phyloP scores from a whole-genome alignment of 2,888 invertebrate species.

The Acrobasis repandana region DNA sequence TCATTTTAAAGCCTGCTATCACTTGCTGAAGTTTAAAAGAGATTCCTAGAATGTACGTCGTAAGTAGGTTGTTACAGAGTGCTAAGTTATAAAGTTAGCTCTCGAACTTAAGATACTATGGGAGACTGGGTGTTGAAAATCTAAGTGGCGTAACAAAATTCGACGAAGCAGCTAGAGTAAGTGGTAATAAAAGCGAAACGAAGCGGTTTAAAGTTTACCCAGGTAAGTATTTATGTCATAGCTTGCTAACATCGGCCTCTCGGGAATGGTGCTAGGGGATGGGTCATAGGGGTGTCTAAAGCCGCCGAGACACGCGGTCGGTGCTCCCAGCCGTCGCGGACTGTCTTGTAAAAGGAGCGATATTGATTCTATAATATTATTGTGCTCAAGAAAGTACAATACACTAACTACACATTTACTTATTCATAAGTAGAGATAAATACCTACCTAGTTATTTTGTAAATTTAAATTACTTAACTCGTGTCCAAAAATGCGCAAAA shows the following conservation, averaged over 20 bases:
- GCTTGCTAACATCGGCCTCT: conserved; percentile 65
- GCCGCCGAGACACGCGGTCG: conserved; percentile 53
- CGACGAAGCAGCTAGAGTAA: conserved; percentile 42
- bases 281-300: conserved; percentile 59
- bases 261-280: conserved; percentile 44
- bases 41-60: conserved; percentile 14
- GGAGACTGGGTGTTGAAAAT: conserved; percentile 42
- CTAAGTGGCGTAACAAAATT: conserved; percentile 44
- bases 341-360: conserved; percentile 52
- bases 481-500: too few species aligned
- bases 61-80: conserved; percentile 23
- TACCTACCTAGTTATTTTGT: too few species aligned
- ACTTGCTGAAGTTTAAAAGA: conserved; percentile 8
- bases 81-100: conserved; percentile 29
- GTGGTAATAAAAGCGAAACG: conserved; percentile 60
- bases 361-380: conserved; percentile 58
- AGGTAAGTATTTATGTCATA: conserved; percentile 74
- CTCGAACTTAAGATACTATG: conserved; percentile 34
- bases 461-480: too few species aligned
- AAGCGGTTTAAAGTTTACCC: conserved; percentile 65
- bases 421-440: too few species aligned
- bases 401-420: conserved; percentile 27
- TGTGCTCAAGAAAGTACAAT: conserved; percentile 32
- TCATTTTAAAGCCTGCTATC: conserved; percentile 4
- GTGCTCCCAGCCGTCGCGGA: conserved; percentile 51